phyloP scores from a whole-genome alignment of 2,113 vertebrate genomes.

The Ochotona princeps region DNA sequence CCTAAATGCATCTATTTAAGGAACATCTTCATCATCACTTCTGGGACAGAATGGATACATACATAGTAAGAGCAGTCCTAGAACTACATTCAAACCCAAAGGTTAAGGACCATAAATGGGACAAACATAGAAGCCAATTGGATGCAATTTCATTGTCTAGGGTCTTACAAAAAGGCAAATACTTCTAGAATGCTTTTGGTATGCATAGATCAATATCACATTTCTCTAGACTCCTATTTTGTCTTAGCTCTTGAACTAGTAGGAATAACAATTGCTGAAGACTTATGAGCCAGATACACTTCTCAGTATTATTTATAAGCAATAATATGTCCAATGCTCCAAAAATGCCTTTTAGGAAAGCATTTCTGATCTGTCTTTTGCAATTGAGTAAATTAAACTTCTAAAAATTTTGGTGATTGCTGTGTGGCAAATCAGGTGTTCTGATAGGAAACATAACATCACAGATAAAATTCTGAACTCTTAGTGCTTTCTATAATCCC shows the following conservation, averaged over 20 bases:
- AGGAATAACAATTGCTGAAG: slow-evolving; percentile 28
- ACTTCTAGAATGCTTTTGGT: not conserved
- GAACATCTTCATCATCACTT: not conserved
- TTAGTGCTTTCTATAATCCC: not conserved
- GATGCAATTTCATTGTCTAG: not conserved
- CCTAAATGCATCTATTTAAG: slow-evolving; percentile 21
- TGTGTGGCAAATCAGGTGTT: not conserved
- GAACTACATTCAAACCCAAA: slow-evolving; percentile 17
- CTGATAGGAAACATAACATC: not conserved
- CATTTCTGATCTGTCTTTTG: slow-evolving; percentile 18
- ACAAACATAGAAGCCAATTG: slow-evolving; percentile 32
- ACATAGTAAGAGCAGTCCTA: not conserved
- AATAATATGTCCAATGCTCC: slow-evolving; percentile 11
- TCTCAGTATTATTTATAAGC: slow-evolving; percentile 5
- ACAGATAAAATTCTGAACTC: slow-evolving; percentile 17
- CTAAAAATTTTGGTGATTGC: slow-evolving; percentile 36
- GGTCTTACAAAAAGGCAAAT: not conserved
- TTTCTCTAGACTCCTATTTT: slow-evolving; percentile 40
- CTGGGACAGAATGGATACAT: not conserved
- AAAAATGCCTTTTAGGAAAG: slow-evolving; percentile 1
- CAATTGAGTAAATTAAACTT: slow-evolving; percentile 4
- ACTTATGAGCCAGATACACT: not conserved
- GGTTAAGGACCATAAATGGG: slow-evolving; percentile 11
- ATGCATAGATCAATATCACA: slow-evolving; percentile 8
- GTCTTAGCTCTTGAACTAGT: not conserved